These are phyloP conservation scores for Eristalis intricaria DNA, from an alignment of 2,888 invertebrate species.

Conservation along the genomic window DNA sequence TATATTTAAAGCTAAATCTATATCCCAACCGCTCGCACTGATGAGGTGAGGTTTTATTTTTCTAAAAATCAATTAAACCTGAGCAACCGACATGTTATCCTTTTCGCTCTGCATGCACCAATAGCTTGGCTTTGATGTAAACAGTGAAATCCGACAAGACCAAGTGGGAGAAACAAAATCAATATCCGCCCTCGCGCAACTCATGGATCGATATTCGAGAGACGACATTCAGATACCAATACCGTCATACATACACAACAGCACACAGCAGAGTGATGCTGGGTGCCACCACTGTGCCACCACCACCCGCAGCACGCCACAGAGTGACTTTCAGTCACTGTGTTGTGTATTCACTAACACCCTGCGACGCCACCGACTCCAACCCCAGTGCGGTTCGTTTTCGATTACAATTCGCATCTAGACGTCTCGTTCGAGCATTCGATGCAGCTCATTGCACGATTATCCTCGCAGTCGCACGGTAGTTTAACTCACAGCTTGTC, in stretches of 20 bases:
- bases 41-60: not conserved
- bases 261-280: conserved; percentile 53
- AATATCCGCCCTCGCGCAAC: conserved; percentile 60
- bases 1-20: conserved; percentile 14
- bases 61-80: conserved; percentile 28
- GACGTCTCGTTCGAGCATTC: conserved; percentile 52
- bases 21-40: not conserved
- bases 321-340: not conserved
- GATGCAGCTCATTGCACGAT: conserved; percentile 65
- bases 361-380: not conserved
- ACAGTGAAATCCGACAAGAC: conserved; percentile 10
- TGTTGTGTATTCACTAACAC: not conserved
- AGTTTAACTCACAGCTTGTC: conserved; percentile 50
- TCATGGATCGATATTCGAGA: conserved; percentile 62
- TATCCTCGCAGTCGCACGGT: conserved; percentile 64
- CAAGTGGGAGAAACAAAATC: conserved; percentile 39
- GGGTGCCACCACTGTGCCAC: conserved; percentile 26
- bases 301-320: not conserved
- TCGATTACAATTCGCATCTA: conserved; percentile 59
- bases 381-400: conserved; percentile 19
- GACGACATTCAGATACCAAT: conserved; percentile 47
- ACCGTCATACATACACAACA: not conserved
- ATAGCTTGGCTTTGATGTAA: conserved; percentile 23
- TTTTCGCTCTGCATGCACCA: conserved; percentile 28
- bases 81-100: conserved; percentile 16